Evolutionary conservation across 2,888 invertebrate genomes (phyloP).

Genomic region (Drosophila neotestacea): DNA sequence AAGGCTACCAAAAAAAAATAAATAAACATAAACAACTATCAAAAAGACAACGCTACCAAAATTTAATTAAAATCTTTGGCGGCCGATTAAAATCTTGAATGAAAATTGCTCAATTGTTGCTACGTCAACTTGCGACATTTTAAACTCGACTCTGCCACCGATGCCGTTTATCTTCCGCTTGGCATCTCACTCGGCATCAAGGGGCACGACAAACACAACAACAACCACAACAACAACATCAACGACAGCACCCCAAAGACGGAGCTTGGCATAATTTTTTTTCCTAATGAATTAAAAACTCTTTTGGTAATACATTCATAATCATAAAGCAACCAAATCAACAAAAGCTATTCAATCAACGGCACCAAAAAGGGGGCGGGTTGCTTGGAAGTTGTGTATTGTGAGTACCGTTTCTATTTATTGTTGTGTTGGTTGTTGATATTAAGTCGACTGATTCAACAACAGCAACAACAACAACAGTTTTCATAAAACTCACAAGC

Average conservation of each 20-base stretch:
- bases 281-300: conserved; percentile 49
- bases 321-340: conserved; percentile 32
- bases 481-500: conserved; percentile 11
- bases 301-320: conserved; percentile 50
- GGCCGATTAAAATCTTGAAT: conserved; percentile 49
- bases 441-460: conserved; percentile 28
- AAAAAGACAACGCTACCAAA: conserved; percentile 41
- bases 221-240: conserved; percentile 4
- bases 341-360: conserved; percentile 61
- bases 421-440: conserved; percentile 9
- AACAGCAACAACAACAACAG: background rate
- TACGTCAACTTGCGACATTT: conserved; percentile 50
- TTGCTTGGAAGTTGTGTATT: conserved; percentile 15
- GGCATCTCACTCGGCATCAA: conserved; percentile 44
- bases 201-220: conserved; percentile 35
- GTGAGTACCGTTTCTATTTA: conserved; percentile 9
- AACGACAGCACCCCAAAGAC: conserved; percentile 2
- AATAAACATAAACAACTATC: conserved; percentile 12
- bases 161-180: conserved; percentile 61
- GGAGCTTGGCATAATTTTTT: conserved; percentile 19
- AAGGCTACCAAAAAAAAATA: conserved; percentile 15
- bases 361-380: conserved; percentile 14
- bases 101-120: conserved; percentile 70
- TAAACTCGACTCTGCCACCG: conserved; percentile 12
- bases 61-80: conserved; percentile 50